Evolutionary conservation across 2,888 invertebrate genomes (phyloP).

Genomic region (Gryllus longicercus): DNA sequence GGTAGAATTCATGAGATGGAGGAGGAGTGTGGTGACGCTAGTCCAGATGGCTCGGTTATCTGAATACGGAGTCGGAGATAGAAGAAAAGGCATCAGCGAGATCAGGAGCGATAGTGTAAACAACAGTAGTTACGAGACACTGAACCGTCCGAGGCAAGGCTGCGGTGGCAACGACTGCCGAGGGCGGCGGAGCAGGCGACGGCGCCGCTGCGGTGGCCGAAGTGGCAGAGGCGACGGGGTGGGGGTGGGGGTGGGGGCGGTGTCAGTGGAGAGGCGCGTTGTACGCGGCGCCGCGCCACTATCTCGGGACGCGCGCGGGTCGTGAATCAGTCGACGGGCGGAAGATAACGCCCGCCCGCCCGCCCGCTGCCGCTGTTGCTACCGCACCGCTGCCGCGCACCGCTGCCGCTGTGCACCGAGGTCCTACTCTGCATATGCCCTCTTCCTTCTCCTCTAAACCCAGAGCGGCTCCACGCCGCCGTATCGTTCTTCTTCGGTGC

Average conservation of each 20-base stretch:
- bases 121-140: too few species aligned
- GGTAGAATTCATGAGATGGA: too few species aligned
- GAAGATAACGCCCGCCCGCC: background rate
- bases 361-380: background rate
- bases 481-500: too few species aligned
- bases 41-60: too few species aligned
- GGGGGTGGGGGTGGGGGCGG: background rate
- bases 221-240: background rate
- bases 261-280: background rate
- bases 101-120: too few species aligned
- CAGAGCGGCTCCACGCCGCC: too few species aligned
- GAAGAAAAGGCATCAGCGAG: too few species aligned
- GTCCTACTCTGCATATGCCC: background rate
- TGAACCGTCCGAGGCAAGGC: too few species aligned
- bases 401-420: background rate
- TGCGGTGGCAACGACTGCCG: too few species aligned
- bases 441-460: too few species aligned
- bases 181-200: background rate
- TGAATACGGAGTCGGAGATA: too few species aligned
- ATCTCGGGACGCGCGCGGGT: background rate
- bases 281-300: background rate
- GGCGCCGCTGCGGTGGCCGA: background rate
- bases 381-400: background rate
- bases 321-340: background rate
- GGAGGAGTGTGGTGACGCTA: too few species aligned